These are phyloP conservation scores for Holocentrus rufus DNA, from an alignment of 2,797 vertebrate species.

Conservation along the genomic window DNA sequence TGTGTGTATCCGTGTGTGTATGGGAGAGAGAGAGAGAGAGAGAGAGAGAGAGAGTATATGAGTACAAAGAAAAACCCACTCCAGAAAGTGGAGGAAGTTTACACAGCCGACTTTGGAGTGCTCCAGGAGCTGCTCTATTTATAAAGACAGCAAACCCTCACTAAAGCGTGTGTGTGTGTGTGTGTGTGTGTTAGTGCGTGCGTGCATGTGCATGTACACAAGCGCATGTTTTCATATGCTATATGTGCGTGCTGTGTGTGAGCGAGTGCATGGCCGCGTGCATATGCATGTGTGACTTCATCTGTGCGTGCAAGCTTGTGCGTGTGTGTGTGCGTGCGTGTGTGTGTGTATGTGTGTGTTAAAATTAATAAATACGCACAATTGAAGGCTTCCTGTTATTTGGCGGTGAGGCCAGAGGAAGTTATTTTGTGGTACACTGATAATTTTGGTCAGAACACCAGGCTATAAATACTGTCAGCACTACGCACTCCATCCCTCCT, in stretches of 20 bases:
- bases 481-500: slow-evolving; percentile 71
- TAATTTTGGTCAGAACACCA: slow-evolving; percentile 85
- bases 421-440: slow-evolving; percentile 87
- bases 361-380: slow-evolving; percentile 87
- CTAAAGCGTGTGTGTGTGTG: slow-evolving; percentile 42
- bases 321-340: not conserved
- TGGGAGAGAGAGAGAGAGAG: slow-evolving; percentile 13
- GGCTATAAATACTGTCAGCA: slow-evolving; percentile 85
- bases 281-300: not conserved
- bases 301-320: not conserved
- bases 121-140: slow-evolving; percentile 79
- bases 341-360: slow-evolving; percentile 46
- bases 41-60: slow-evolving; percentile 37
- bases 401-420: slow-evolving; percentile 83
- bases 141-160: slow-evolving; percentile 77
- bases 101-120: slow-evolving; percentile 73
- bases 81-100: slow-evolving; percentile 79
- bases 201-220: slow-evolving; percentile 24
- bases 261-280: slow-evolving; percentile 39
- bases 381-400: slow-evolving; percentile 90
- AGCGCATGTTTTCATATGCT: slow-evolving; percentile 47
- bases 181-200: slow-evolving; percentile 38
- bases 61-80: slow-evolving; percentile 66
- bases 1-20: slow-evolving; percentile 51
- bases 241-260: slow-evolving; percentile 44